Base-by-base conservation (phyloP, 2,797 vertebrate species). In the Harpagifer antarcticus region DNA sequence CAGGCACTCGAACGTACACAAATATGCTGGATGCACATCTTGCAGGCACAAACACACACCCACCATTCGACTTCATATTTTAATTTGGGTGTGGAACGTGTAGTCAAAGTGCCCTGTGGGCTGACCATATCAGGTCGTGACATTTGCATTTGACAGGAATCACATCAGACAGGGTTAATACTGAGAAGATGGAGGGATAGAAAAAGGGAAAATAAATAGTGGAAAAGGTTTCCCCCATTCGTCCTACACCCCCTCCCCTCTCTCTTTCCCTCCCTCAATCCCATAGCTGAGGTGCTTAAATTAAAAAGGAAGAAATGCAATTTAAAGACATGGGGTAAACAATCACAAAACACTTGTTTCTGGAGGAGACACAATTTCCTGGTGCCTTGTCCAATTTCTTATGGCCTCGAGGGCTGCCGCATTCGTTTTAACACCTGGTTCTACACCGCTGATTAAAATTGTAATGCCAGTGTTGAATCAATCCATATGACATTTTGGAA, bases 321-420 rank as follows among this genome's bases (percentile, higher is more conserved):
- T 98, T 97, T 98, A 95, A 95, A 97, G 95, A 95, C 95, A 96
- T 94, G 93, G 95, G 95, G 94, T 94, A 93, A 93, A 94, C 96
- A 95, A 95, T 96, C 95, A 95, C 93, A 93, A 94, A 95, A 95
- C 94, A 94, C 94, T 95, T 95, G 93, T 94, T 94, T 95, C 92
- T 87, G 70, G 84, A 87, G 87, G 85, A 95, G 92, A 95, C 93
- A 94, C 95, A 95, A 95, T 96, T 96, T 95, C 90, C 92, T 86
- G 79, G 91, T 91, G 90, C 92, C 95, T 94, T 96, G 95, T 96
- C 93, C 95, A 96, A 96, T 95, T 95, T 94, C 91, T 92, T 93
- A 91, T 95, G 93, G 93, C 95, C 94, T 73, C 88, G 86, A 90
- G 92, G 94, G 94, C 92, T 89, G 85, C 90, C 90, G 89, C 91